Evolutionary conservation across 2,113 vertebrate species (phyloP), one percentile per base, ranked within the genome.

Genomic region (Blennius ocellaris): DNA sequence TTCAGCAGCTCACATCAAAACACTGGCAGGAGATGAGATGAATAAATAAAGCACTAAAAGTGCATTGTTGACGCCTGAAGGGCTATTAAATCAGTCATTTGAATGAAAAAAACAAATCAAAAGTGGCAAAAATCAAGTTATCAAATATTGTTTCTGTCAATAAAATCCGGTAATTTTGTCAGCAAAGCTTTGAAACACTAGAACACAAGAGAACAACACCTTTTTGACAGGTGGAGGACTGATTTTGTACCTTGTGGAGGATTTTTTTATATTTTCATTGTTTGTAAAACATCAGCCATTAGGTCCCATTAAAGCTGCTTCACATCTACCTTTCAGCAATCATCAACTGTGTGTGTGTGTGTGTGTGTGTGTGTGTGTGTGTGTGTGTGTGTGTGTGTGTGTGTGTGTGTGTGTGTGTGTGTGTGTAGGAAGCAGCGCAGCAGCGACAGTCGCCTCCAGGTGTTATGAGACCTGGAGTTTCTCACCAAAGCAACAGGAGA

Each of bases 1-100:
- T 16, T 30, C 2, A 36, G 17, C 8, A 44, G 44, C 36, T 17
- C 2, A 15, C 15, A 43, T 12, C 10, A 53, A 54, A 47, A 57
- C 44, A 53, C 1, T 57, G 65, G 61, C 66, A 64, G 40, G 50
- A 55, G 66, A 68, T 57, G 16, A 56, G n/a, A 45, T 53, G 44
- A 84, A 66, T 38, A 41, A 76, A 54, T 5, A 36, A 39, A 41
- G n/a, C n/a, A 17, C 14, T 67, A 70, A 40, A 54, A 54, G 30
- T 50, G 17, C 50, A 59, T 11, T 78, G 61, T 53, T 77, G 17
- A 70, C 40, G 60, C 73, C 60, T 17, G 21, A 66, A 55, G 78
- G 66, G 12, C 38, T 39, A 39, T 74, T 70, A 48, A 38, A 56
- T 57, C 44, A 43, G 2, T 6, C 0, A 40, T 61, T 55, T 30